Base-by-base conservation (phyloP, 2,888 invertebrate genomes). In the Hedychridium roseum region DNA sequence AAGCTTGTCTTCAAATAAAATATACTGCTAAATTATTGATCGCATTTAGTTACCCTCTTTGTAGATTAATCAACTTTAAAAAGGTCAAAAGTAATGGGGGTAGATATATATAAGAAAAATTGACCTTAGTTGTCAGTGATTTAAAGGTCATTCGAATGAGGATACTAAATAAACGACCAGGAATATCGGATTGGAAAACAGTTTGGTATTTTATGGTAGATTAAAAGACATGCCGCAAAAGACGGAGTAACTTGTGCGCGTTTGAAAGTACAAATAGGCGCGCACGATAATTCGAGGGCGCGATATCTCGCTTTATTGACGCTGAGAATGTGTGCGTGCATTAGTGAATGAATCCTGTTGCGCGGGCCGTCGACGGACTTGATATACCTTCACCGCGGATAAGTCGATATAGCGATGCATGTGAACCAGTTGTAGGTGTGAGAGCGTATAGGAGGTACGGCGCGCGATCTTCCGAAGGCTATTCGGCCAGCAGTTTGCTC, bases 311-410 rank as follows among this genome's bases (percentile, higher is more conserved):
- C 30, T 54, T 54, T 48, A 54, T 58, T 57, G 54, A 42, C 49
- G 53, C 48, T 43, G 47, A 43, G 46, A 39, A 46, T 46, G 52
- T 55, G 44, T 59, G 50, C 40, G 53, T 42, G 32, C 55, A 61
- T 58, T 53, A 49, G 59, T 62, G 62, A 62, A 62, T 62, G 62
- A 62, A 62, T 62, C 62, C 62, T 62, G 62, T 59, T 61, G 62
- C 62, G 56, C 62, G 62, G 59, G 36, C 60, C 55, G 60, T 57
- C 51, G 46, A 45, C n/a, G n/a, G n/a, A n/a, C n/a, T n/a, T n/a
- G n/a, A n/a, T n/a, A n/a, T n/a, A n/a, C 44, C 54, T 50, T 50
- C 50, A 56, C 47, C 45, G 54, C 51, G 49, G 43, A 31, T n/a
- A 50, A 57, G 50, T 60, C 55, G 50, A 60, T 60, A 60, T 16